A percentile compares a stretch with the other conserved stretches of the same genome.
Evolutionary conservation across 2,888 invertebrate genomes (phyloP).

Genomic region (Icerya purchasi): DNA sequence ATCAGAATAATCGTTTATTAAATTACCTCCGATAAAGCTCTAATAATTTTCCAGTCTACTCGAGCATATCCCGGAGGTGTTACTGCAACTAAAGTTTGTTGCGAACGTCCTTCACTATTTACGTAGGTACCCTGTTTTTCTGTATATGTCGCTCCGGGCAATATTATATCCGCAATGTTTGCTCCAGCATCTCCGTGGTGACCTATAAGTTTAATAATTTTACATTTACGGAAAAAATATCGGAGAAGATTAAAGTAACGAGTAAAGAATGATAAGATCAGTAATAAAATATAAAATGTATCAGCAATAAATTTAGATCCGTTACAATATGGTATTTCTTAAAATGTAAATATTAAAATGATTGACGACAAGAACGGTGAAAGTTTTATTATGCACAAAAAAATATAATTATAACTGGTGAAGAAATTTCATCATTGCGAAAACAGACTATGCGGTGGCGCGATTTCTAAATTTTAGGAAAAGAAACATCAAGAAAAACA

Average conservation of each 20-base stretch:
- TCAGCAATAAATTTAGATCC: background rate
- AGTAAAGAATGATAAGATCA: background rate
- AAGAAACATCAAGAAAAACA: no score
- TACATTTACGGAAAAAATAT: no score
- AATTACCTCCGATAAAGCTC: constrained; percentile 79
- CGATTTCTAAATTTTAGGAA: no score
- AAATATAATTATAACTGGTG: no score
- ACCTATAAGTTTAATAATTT: no score
- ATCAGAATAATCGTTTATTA: no score
- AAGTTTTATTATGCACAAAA: no score
- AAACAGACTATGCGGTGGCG: no score
- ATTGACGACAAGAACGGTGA: no score
- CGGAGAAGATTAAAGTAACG: no score
- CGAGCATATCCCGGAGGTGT: constrained; percentile 80
- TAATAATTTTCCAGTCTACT: constrained; percentile 89
- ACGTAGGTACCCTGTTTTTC: constrained; percentile 96
- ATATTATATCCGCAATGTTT: constrained; percentile 68
- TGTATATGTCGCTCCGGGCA: constrained; percentile 94
- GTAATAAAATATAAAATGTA: background rate
- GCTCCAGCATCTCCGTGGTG: constrained; percentile 95
- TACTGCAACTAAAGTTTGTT: constrained; percentile 69
- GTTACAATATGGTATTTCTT: constrained; percentile 2
- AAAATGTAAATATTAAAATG: no score
- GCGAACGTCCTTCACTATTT: constrained; percentile 92
- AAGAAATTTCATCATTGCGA: no score